Evolutionary conservation across 2,797 vertebrate species (phyloP), one percentile per base, ranked within the genome.

Genomic region (Heliangelus exortis): DNA sequence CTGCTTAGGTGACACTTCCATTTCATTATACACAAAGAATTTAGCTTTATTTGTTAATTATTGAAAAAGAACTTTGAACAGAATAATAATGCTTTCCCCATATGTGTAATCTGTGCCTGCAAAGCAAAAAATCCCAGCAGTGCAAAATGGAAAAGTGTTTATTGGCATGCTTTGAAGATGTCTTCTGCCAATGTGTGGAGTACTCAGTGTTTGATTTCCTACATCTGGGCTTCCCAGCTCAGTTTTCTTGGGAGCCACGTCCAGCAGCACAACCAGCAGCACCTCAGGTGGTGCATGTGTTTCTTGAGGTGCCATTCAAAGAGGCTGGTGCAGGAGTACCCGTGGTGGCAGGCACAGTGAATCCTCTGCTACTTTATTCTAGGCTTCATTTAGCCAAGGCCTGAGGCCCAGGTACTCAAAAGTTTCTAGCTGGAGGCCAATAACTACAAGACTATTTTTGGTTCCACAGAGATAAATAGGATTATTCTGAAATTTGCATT

Each of bases 31-130:
- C 29, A 19, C 12, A 3, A 47, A 47, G 23, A 86, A 43, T 62
- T 71, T 34, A 74, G 41, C 53, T 88, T 89, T 73, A 65, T 77
- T 82, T 36, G 79, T 88, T 57, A 94, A 91, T 96, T 91, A 92
- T 73, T 86, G 68, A 91, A 83, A 85, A 82, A 90, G 23, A 67
- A 86, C 79, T 89, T 55, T 36, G 69, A 92, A 26, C 61, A 31
- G 62, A 63, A 86, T 80, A 95, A 53, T 57, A 90, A 76, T 82
- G 51, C 72, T 92, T 79, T 90, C 19, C 55, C 58, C 4, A 2
- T 9, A 36, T 9, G 20, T 15, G 20, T 69, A 86, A 61, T 67
- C 82, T 62, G 62, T 51, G 67, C 83, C 71, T 84, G 74, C 83
- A 88, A 91, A 94, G 79, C 77, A 82, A 54, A 53, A 67, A 61